A percentile compares a stretch with the other conserved stretches of the same genome.
phyloP scores from a whole-genome alignment of 2,797 vertebrate species.

The Champsocephalus gunnari region DNA sequence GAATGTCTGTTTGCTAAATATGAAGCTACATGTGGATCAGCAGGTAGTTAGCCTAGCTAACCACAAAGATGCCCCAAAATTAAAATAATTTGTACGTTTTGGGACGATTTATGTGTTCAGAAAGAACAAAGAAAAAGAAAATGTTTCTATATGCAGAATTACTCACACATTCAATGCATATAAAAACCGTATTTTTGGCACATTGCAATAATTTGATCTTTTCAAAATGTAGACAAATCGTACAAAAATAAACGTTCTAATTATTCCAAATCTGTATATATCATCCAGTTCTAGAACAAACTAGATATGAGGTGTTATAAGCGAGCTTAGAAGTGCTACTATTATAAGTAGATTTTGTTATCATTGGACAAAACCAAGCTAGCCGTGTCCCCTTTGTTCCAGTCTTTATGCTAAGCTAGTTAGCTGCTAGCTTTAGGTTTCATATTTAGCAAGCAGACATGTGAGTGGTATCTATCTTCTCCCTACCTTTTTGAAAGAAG shows the following conservation, averaged over 20 bases:
- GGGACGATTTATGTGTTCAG: too few species aligned
- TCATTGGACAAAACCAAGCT: background rate
- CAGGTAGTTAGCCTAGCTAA: constrained; percentile 17
- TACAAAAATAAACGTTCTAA: too few species aligned
- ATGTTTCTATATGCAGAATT: too few species aligned
- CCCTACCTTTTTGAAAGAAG: background rate
- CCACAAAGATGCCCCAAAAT: background rate
- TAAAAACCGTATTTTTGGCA: too few species aligned
- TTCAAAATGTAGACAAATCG: too few species aligned
- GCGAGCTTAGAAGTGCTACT: background rate
- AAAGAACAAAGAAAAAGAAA: too few species aligned
- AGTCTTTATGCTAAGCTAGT: constrained; percentile 9
- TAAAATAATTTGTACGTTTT: too few species aligned
- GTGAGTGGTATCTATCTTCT: background rate
- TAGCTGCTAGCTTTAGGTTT: constrained; percentile 4
- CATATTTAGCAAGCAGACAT: background rate
- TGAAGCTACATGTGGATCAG: background rate
- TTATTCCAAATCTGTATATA: background rate
- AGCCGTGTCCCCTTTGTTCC: background rate
- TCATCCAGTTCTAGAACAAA: background rate
- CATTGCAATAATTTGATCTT: too few species aligned
- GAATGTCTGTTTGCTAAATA: background rate
- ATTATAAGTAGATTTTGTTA: background rate
- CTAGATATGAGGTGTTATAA: background rate
- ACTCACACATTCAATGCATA: too few species aligned